Conservation (phyloP, 1,140 invertebrate species). For the Lerema accius region DNA sequence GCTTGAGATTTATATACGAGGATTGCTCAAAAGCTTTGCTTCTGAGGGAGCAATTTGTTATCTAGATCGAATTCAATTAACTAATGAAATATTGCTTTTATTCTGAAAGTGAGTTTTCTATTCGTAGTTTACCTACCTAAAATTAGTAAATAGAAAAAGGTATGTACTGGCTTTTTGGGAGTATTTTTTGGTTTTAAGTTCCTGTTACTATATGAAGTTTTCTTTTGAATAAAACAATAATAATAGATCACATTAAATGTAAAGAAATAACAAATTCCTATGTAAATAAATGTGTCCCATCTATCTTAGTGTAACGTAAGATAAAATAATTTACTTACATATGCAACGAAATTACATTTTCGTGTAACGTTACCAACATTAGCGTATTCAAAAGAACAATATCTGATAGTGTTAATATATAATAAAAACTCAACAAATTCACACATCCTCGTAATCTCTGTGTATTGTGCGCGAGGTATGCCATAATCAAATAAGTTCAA, state of each 20-base stretch:
- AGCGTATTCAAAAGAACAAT: too few species aligned
- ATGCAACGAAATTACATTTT: too few species aligned
- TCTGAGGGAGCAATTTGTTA: slow-evolving; percentile 3
- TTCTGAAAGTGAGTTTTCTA: not conserved
- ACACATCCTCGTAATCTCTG: slow-evolving; percentile 9
- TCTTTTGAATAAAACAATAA: too few species aligned
- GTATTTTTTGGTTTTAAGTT: too few species aligned
- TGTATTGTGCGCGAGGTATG: slow-evolving; percentile 22
- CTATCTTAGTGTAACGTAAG: too few species aligned
- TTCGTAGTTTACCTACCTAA: not conserved
- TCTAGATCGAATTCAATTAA: slow-evolving; percentile 10
- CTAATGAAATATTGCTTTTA: slow-evolving; percentile 6
- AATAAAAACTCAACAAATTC: slow-evolving; percentile 11
- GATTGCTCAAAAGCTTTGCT: slow-evolving; percentile 4
- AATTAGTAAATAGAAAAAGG: not conserved
- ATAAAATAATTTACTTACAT: too few species aligned
- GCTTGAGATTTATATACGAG: slow-evolving; percentile 34
- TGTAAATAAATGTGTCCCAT: too few species aligned
- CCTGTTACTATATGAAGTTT: too few species aligned
- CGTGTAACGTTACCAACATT: too few species aligned
- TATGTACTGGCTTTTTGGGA: too few species aligned
- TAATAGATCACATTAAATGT: too few species aligned
- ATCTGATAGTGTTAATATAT: not conserved
- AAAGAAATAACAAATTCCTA: too few species aligned
- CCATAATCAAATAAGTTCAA: slow-evolving; percentile 23